Conservation (phyloP, 2,797 vertebrate species). For the Cuculus canorus region DNA sequence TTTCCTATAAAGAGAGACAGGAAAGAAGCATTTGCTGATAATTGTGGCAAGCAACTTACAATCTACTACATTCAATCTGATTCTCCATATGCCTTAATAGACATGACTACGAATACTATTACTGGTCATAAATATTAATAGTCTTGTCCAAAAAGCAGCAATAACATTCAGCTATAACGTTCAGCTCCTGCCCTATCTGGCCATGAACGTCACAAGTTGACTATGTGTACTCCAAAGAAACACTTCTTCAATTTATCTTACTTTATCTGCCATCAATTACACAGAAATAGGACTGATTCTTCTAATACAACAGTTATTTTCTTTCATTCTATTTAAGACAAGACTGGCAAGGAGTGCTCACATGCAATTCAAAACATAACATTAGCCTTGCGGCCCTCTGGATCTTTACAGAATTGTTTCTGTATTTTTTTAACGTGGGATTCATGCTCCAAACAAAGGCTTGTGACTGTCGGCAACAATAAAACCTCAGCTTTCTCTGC, state of each 20-base stretch:
- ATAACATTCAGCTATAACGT: not conserved
- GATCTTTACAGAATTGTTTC: not conserved
- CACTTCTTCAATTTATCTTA: not conserved
- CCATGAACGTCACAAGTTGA: not conserved
- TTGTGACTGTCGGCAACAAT: not conserved
- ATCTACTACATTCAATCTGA: not conserved
- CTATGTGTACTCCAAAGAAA: not conserved
- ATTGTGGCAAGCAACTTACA: not conserved
- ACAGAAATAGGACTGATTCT: not conserved
- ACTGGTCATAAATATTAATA: not conserved
- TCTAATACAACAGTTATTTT: not conserved
- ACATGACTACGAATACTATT: not conserved
- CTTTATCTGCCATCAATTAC: not conserved
- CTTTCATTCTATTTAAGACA: not conserved
- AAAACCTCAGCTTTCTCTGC: slow-evolving; percentile 4
- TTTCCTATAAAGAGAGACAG: not conserved
- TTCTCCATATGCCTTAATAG: not conserved
- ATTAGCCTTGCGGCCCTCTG: not conserved
- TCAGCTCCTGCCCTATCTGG: not conserved
- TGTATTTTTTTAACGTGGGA: not conserved
- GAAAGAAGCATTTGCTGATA: not conserved
- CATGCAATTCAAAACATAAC: not conserved
- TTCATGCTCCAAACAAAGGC: not conserved
- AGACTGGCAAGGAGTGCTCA: not conserved
- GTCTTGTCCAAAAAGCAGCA: not conserved